Base-by-base conservation (phyloP, 2,113 vertebrate species). In the Dipodomys ordii region DNA sequence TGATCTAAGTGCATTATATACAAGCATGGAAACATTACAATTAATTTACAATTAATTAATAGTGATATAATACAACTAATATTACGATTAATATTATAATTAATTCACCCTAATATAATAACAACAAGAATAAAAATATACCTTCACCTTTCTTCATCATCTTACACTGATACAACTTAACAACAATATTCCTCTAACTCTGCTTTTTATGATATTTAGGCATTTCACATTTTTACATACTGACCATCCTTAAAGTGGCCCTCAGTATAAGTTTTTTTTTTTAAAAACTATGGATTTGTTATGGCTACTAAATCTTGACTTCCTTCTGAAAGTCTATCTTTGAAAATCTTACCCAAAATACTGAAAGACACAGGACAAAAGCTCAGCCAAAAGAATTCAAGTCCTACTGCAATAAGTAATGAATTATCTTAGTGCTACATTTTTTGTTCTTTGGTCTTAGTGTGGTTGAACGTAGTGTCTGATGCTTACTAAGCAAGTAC, bases 311-410 rank as follows among this genome's bases (percentile, higher is more conserved):
- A 44, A 10, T 25, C 71, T 83, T 28, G 80, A 28, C 19, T 73
- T 78, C 28, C 53, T 93, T 91, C 28, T 65, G 35, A 74, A 80
- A 95, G 65, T 78, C 28, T 80, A 19, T 73, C 35, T 93, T 72
- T 78, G 30, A 89, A 10, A 15, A 15, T 4, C 3, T 44, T 60
- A 27, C 4, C 10, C 32, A 67, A 82, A 28, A 28, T 44, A 67
- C 9, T 69, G 68, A 78, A 69, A 62, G 3, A 53, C 3, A 19
- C 13, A 53, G 30, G 28, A 23, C 32, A 5, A 64, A 78, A 23
- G 9, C 35, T 68, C 7, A 67, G 30, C 13, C 28, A 46, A 1
- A 46, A 11, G 6, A 83, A 49, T 69, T 27, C 16, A 80, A 18
- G 27, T 12, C n/a, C 80, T n/a, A 35, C 12, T n/a, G 23, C 19